Conservation (phyloP, 1,140 invertebrate species). For the Phocides pigmalion region DNA sequence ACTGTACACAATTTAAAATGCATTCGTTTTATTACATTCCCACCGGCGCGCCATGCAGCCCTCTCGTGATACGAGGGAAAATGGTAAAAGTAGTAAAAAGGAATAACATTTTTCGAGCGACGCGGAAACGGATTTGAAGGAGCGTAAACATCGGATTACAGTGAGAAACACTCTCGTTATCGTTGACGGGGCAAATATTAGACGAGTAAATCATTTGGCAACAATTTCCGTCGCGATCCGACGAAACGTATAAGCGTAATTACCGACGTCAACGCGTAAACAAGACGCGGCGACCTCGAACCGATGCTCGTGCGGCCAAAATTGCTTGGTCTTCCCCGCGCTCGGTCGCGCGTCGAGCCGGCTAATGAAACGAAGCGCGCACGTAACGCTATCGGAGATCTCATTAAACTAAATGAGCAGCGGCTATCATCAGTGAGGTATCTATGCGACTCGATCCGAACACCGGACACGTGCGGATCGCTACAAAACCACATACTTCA, state of each 20-base stretch:
- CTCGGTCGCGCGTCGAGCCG: slow-evolving; percentile 9
- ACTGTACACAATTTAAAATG: slow-evolving; percentile 28
- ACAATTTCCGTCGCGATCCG: slow-evolving; percentile 49
- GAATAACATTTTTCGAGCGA: slow-evolving; percentile 7
- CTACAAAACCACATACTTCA: slow-evolving; percentile 52
- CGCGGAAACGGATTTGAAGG: slow-evolving; percentile 37
- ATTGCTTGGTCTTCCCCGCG: slow-evolving; percentile 32
- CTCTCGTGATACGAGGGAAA: neutral
- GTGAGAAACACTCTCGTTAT: slow-evolving; percentile 45
- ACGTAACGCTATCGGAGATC: slow-evolving; percentile 30
- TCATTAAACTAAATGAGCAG: slow-evolving; percentile 43
- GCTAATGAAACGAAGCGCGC: slow-evolving; percentile 1
- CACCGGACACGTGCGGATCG: slow-evolving; percentile 37
- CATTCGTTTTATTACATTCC: slow-evolving; percentile 17
- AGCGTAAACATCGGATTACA: slow-evolving; percentile 32
- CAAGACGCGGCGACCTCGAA: slow-evolving; percentile 56
- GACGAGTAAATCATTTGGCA: slow-evolving; percentile 58
- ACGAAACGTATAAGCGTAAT: slow-evolving; percentile 56
- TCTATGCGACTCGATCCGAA: slow-evolving; percentile 18
- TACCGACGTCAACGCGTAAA: slow-evolving; percentile 57
- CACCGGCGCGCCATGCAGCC: neutral
- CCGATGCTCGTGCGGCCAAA: slow-evolving; percentile 48
- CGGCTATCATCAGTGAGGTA: slow-evolving; percentile 15
- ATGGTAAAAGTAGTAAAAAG: slow-evolving; percentile 23
- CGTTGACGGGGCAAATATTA: slow-evolving; percentile 46